Base-by-base conservation (phyloP, 53 echinoderm and acorn worm genomes). In the Arbacia lixula region DNA sequence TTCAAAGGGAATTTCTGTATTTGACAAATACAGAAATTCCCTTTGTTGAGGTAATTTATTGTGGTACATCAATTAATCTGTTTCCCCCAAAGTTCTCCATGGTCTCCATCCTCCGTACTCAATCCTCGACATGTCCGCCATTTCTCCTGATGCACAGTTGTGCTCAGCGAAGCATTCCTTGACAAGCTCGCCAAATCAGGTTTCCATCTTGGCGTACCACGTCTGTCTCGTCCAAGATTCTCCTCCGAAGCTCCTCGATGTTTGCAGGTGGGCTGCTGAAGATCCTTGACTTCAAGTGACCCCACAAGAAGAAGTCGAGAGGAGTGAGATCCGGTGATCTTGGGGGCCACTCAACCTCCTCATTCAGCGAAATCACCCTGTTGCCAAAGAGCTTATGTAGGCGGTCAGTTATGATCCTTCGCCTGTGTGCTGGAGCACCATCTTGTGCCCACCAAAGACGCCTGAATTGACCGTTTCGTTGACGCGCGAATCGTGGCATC, bases 371-470 rank as follows among this genome's bases (percentile, higher is more conserved):
- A n/a, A n/a, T 64, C 64, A 2, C 21, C 28, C 51, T 50, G 72
- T 72, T 72, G 72, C 52, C 52, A 72, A 50, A 51, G 51, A 72
- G 52, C 52, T 51, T 46, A 14, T 46, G 52, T 33, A 68, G 41
- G 68, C 68, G 68, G 68, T 68, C 68, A 39, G 68, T 68, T 3
- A 68, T 38, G 24, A 68, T 68, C 40, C 68, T 68, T 22, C 68
- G 22, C 21, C 82, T 31, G 49, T 83, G 86, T 8, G 72, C 61
- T 26, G 83, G 83, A 19, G 90, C 90, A 35, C 90, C 82, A 86
- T 90, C 90, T 56, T 90, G 86, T 20, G 72, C 68, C 81, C 53
- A 86, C 90, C 84, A 86, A 4, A 89, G 29, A 16, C 60, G 29
- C 34, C 77, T 33, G 74, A 85, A 35, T 16, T 58, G 11, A 16